Evolutionary conservation across 2,113 vertebrate genomes (phyloP).

Genomic region (Podocnemis expansa): DNA sequence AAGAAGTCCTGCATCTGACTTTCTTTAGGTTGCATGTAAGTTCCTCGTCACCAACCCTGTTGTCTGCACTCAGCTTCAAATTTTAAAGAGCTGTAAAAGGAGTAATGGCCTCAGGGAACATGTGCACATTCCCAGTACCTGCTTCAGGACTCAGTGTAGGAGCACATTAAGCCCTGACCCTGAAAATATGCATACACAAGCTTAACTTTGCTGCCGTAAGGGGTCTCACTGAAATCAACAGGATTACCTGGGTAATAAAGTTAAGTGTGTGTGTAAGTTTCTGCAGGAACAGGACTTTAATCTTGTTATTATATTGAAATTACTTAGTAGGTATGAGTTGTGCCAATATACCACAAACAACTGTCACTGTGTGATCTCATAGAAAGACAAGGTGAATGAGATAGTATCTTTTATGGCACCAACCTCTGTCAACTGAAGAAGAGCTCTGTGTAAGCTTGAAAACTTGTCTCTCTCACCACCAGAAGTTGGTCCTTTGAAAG

Average conservation of each 20-base stretch:
- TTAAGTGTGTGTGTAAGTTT: not conserved
- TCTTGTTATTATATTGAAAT: not conserved
- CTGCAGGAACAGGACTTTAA: not conserved
- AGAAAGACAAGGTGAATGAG: not conserved
- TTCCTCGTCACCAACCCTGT: not conserved
- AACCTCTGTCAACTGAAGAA: no score
- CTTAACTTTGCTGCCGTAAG: not conserved
- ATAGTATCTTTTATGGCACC: not conserved
- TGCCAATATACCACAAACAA: conserved; percentile 32
- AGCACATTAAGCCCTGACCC: not conserved
- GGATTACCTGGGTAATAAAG: not conserved
- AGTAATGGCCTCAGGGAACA: not conserved
- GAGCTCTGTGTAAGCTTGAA: no score
- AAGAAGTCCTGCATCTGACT: not conserved
- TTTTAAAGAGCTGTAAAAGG: not conserved
- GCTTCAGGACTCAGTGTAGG: not conserved
- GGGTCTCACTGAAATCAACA: not conserved
- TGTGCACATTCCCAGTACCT: not conserved
- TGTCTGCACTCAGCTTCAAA: not conserved
- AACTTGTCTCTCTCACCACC: not conserved
- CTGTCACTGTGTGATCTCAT: not conserved
- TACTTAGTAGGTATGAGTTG: conserved; percentile 8
- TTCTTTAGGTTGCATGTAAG: not conserved
- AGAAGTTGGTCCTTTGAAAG: not conserved
- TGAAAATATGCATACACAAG: not conserved